Evolutionary conservation across 64 coral and sea anemone species (phyloP), one percentile per base, ranked within the genome.

Genomic region (Trachythela sp.): DNA sequence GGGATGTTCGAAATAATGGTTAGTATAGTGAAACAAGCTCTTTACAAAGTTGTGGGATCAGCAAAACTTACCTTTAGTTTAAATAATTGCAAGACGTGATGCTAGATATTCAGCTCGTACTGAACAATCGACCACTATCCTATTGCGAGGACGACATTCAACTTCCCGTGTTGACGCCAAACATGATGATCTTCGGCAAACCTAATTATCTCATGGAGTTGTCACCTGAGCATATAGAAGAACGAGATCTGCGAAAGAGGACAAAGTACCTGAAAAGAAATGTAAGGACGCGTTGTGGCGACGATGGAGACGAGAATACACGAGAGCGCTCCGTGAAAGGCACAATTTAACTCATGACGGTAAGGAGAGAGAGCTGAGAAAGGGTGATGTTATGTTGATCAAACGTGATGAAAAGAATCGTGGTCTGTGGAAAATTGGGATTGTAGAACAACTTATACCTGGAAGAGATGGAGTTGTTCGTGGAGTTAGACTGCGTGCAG

Each of bases 331-430:
- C 0, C 88, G 50, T 27, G 88, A 90, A 24, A 84, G 77, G 1
- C 88, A 90, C 29, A 38, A 77, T 38, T 18, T 77, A 26, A 35
- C 71, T 13, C 29, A 32, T 77, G 31, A 77, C 26, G 71, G 7
- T 6, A 77, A 77, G 17, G 26, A 38, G 9, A 38, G 71, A 13
- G 13, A 77, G 3, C 26, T 77, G 26, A n/a, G 8, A 48, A 33
- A 40, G 9, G 77, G 88, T 35, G 86, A 87, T 24, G 91, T 89
- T 11, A 86, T 92, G 14, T 54, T 92, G 9, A 88, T 93, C 43
- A 71, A 93, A 14, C 37, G 85, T 36, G 88, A 93, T 33, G 88
- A 71, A 40, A 67, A 54, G 54, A 93, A 93, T 45, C 77, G 92
- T 37, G 84, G 84, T 11, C 48, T 38, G 24, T 93, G 92, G 92